Conservation (phyloP, 2,113 vertebrate genomes). For the Pholis gunnellus region DNA sequence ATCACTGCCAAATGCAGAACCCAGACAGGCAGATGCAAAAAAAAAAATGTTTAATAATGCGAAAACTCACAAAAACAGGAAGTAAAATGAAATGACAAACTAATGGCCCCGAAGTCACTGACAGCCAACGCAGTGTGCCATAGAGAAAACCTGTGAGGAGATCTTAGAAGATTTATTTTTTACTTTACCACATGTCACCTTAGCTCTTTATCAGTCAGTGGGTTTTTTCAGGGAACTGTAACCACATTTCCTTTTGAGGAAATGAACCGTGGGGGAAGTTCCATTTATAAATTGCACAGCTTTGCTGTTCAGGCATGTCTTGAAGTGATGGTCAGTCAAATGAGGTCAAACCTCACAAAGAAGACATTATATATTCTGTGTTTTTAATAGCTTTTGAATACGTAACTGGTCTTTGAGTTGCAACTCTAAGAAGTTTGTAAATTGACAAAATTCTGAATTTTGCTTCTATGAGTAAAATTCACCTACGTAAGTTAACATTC, state of each 20-base stretch:
- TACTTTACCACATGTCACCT: neutral
- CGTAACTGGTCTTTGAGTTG: neutral
- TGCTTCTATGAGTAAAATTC: neutral
- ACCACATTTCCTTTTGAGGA: conserved; percentile 4
- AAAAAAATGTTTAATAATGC: too few relatives aligned
- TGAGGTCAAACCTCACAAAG: neutral
- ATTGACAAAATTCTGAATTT: neutral
- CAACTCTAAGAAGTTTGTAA: neutral
- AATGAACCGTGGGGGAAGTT: neutral
- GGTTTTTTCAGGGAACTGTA: neutral
- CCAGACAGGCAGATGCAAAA: too few relatives aligned
- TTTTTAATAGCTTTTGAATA: neutral
- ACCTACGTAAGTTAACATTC: neutral
- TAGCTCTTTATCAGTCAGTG: neutral
- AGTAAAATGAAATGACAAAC: neutral
- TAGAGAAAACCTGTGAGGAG: neutral
- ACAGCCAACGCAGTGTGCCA: neutral
- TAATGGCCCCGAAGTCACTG: neutral
- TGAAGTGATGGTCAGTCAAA: neutral
- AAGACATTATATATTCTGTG: neutral
- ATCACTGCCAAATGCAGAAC: neutral
- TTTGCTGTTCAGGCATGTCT: neutral
- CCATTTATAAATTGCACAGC: neutral
- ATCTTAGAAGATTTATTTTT: neutral
- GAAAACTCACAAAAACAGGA: too few relatives aligned